Conservation (phyloP, 2,797 vertebrate species). For the Muraenolepis orangiensis region DNA sequence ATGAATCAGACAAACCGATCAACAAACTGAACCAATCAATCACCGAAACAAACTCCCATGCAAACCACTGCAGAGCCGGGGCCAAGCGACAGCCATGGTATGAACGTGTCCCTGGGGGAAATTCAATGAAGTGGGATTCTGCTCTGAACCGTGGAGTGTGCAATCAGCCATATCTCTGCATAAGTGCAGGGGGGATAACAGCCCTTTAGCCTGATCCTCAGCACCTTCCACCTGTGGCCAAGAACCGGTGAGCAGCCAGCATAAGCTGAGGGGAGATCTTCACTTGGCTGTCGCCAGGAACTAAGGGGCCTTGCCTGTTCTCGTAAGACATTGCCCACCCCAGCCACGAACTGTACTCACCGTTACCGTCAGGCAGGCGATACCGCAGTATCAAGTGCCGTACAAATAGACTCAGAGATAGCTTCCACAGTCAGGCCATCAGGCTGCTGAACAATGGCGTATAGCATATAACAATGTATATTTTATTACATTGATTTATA, state of each 20-base stretch:
- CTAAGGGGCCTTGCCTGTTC: too few relatives aligned
- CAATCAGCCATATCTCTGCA: not conserved
- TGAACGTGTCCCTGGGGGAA: not conserved
- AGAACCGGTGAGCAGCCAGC: conserved; percentile 92
- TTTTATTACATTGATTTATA: too few relatives aligned
- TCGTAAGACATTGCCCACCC: too few relatives aligned
- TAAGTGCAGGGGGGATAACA: not conserved
- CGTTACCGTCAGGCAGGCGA: too few relatives aligned
- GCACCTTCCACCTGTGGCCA: conserved; percentile 84
- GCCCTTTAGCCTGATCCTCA: not conserved
- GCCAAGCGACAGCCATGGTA: not conserved
- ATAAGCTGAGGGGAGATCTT: conserved; percentile 96
- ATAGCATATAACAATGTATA: too few relatives aligned
- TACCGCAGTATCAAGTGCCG: too few relatives aligned
- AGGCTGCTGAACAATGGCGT: too few relatives aligned
- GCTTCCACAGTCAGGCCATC: too few relatives aligned
- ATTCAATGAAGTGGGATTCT: not conserved
- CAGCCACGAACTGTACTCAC: too few relatives aligned
- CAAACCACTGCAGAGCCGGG: not conserved
- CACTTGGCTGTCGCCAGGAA: conserved; percentile 84
- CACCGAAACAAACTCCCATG: not conserved
- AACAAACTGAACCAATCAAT: too few relatives aligned
- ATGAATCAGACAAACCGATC: too few relatives aligned
- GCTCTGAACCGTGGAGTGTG: not conserved
- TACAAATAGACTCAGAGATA: too few relatives aligned